phyloP scores from a whole-genome alignment of 2,888 invertebrate species.

The Malthinus seriepunctatus region DNA sequence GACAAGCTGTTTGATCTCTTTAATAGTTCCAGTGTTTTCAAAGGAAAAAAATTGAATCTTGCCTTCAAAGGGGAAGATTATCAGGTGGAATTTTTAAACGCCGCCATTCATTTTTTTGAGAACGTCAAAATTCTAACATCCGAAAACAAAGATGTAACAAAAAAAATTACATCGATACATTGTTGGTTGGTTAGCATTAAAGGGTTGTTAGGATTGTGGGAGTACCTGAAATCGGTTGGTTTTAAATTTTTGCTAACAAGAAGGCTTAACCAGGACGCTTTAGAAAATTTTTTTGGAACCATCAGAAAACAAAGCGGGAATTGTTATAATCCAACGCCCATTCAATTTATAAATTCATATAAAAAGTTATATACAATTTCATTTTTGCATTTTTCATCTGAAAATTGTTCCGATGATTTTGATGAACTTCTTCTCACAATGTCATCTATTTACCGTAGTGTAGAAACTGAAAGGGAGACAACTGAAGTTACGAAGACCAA shows the following conservation, averaged over 20 bases:
- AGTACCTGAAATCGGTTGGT: constrained; percentile 16
- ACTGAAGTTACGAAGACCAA: no score
- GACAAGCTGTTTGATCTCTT: constrained; percentile 37
- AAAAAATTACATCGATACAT: constrained; percentile 17
- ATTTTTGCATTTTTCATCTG: constrained; percentile 10
- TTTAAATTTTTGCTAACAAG: constrained; percentile 31
- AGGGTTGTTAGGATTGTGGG: constrained; percentile 27
- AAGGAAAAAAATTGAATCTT: constrained; percentile 14
- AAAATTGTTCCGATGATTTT: constrained; percentile 3
- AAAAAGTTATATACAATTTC: constrained; percentile 28
- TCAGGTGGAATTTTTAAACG: constrained; percentile 31
- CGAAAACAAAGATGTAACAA: constrained; percentile 22
- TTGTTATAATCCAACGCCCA: constrained; percentile 31
- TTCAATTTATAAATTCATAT: constrained; percentile 30
- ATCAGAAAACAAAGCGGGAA: constrained; percentile 31
- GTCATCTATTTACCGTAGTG: no score
- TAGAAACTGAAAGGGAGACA: no score
- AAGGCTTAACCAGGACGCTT: constrained; percentile 30
- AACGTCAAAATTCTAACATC: constrained; percentile 27
- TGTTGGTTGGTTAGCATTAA: constrained; percentile 30
- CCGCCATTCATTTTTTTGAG: constrained; percentile 23
- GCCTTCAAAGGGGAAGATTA: constrained; percentile 3
- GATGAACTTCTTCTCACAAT: no score
- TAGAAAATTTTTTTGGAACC: constrained; percentile 34
- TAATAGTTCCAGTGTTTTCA: constrained; percentile 27